Percentiles rank a stretch among this genome's conserved stretches.
Evolutionary conservation across 2,888 invertebrate genomes (phyloP).

Genomic region (Danaus chrysippus): DNA sequence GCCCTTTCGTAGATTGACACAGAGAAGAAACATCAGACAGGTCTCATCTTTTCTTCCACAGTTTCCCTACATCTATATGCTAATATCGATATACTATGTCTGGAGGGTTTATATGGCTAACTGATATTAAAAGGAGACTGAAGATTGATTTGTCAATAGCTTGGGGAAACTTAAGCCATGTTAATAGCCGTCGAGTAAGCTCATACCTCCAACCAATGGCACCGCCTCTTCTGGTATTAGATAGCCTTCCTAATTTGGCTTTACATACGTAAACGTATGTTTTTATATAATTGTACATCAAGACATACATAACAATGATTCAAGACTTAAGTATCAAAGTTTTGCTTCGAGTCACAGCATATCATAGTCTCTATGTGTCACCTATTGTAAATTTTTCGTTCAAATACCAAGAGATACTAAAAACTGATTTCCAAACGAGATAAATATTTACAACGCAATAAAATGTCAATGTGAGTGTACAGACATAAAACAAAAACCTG

Average conservation of each 20-base stretch:
- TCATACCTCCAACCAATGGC: constrained; percentile 66
- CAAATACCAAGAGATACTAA: constrained; percentile 2
- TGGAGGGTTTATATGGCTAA: too few relatives aligned
- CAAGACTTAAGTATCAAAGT: too few relatives aligned
- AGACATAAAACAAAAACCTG: constrained; percentile 6
- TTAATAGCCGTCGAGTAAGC: constrained; percentile 69
- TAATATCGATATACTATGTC: constrained; percentile 25
- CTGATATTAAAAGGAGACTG: constrained; percentile 49
- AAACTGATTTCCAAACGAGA: constrained; percentile 7
- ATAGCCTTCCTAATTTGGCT: too few relatives aligned
- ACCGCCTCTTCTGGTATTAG: constrained; percentile 51
- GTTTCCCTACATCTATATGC: constrained; percentile 6
- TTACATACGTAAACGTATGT: constrained; percentile 24
- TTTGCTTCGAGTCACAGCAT: not conserved
- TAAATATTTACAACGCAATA: constrained; percentile 7
- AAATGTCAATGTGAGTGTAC: constrained; percentile 6
- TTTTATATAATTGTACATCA: too few relatives aligned
- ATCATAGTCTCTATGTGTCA: not conserved
- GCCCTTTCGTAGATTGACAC: constrained; percentile 36
- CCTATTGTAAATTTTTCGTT: not conserved
- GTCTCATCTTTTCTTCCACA: not conserved
- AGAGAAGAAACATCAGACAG: constrained; percentile 26
- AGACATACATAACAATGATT: too few relatives aligned
- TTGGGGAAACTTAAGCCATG: constrained; percentile 61
- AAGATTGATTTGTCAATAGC: constrained; percentile 67